These are phyloP conservation scores for Corythornis madagascariensis DNA, from an alignment of 2,113 vertebrate species.

Conservation along the genomic window DNA sequence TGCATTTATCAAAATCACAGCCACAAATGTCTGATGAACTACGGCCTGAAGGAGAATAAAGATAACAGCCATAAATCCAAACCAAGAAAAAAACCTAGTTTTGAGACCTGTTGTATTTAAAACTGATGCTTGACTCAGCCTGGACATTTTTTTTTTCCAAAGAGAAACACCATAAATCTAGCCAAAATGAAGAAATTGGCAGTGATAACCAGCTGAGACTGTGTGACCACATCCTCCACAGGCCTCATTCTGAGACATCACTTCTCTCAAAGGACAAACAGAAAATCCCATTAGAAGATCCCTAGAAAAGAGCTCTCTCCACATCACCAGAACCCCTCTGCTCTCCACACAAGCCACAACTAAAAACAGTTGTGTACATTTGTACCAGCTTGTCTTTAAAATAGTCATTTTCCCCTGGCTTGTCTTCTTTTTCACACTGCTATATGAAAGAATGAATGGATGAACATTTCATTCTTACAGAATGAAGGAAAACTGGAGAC, in stretches of 20 bases:
- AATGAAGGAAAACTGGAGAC: not conserved
- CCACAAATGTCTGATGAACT: not conserved
- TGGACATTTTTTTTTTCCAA: not conserved
- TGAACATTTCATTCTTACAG: not conserved
- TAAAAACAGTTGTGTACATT: not conserved
- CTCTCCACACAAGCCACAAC: not conserved
- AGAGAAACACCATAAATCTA: not conserved
- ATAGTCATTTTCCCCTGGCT: not conserved
- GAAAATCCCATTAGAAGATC: accelerated
- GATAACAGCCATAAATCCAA: not conserved
- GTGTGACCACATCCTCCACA: not conserved
- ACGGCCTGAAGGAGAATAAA: not conserved
- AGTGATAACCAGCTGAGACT: not conserved
- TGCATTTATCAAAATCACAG: not conserved
- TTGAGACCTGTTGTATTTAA: not conserved
- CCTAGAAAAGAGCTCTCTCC: not conserved
- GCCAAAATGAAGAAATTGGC: not conserved
- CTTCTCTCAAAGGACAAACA: not conserved
- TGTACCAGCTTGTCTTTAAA: not conserved
- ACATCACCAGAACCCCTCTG: not conserved
- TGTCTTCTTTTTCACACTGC: not conserved
- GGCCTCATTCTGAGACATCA: not conserved
- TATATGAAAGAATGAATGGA: no score
- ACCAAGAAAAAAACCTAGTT: not conserved
- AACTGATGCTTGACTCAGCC: accelerated